A percentile compares a stretch with the other conserved stretches of the same genome.
phyloP scores from a whole-genome alignment of 2,888 invertebrate species.

The Idaea biselata region DNA sequence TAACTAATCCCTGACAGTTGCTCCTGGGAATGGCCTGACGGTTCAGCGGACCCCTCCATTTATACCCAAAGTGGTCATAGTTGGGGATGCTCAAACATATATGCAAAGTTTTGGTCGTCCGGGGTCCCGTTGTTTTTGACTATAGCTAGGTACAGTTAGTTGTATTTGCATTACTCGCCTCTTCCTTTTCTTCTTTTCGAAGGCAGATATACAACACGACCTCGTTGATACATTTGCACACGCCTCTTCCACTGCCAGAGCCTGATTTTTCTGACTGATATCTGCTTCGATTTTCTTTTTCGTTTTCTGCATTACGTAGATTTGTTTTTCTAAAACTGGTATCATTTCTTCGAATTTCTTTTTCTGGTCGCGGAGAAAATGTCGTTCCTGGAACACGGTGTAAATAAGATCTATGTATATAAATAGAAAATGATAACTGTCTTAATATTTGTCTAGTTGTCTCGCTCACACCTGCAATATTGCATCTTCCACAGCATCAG shows the following conservation, averaged over 20 bases:
- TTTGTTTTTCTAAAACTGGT: conserved; percentile 46
- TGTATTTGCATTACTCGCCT: conserved; percentile 27
- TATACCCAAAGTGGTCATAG: too few species aligned
- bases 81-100: too few species aligned
- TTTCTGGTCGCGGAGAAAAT: conserved; percentile 58
- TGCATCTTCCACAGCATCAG: conserved; percentile 59
- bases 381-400: conserved; percentile 48
- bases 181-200: conserved; percentile 46
- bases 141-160: background rate
- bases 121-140: too few species aligned
- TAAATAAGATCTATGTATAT: background rate
- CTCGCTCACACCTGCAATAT: conserved; percentile 48
- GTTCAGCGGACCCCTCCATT: too few species aligned
- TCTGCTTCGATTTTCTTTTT: conserved; percentile 54
- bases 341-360: conserved; percentile 56
- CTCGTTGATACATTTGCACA: conserved; percentile 35
- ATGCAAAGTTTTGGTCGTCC: too few species aligned
- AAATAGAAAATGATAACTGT: background rate
- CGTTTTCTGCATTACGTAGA: conserved; percentile 42
- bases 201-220: conserved; percentile 14
- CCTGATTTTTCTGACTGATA: conserved; percentile 50
- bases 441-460: background rate
- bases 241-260: conserved; percentile 54
- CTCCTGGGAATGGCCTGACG: too few species aligned
- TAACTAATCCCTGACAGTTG: too few species aligned